phyloP scores from a whole-genome alignment of 1,140 invertebrate genomes.

The Aethina tumida region DNA sequence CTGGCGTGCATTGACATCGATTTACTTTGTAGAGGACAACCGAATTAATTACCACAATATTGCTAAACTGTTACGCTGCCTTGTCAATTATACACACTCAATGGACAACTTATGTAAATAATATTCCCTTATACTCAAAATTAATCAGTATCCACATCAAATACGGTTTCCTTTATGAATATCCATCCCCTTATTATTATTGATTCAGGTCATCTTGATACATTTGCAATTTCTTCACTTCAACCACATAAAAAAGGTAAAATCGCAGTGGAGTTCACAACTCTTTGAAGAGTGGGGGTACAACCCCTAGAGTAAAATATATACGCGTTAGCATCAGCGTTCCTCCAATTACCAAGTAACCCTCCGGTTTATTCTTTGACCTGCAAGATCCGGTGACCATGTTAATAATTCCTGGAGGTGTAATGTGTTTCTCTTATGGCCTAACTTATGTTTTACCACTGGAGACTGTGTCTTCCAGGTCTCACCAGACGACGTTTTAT shows the following conservation, averaged over 20 bases:
- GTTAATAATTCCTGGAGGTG: slow-evolving; percentile 25
- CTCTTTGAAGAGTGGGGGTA: not conserved
- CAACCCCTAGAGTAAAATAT: slow-evolving; percentile 10
- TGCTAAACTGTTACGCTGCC: too few relatives aligned
- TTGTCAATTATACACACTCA: too few relatives aligned
- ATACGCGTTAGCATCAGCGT: slow-evolving; percentile 16
- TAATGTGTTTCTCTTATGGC: slow-evolving; percentile 25
- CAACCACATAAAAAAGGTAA: too few relatives aligned
- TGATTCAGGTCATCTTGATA: too few relatives aligned
- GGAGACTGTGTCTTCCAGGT: slow-evolving; percentile 11
- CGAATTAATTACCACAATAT: slow-evolving; percentile 21
- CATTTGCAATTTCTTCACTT: too few relatives aligned
- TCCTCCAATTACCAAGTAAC: slow-evolving; percentile 16
- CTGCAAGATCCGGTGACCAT: slow-evolving; percentile 24
- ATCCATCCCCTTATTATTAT: too few relatives aligned
- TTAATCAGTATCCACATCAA: too few relatives aligned
- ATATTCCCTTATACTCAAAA: too few relatives aligned
- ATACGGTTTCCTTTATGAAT: too few relatives aligned
- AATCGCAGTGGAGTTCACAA: not conserved
- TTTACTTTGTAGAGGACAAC: slow-evolving; percentile 22
- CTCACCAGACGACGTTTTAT: slow-evolving; percentile 11
- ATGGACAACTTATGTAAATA: too few relatives aligned
- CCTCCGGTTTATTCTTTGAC: slow-evolving; percentile 22
- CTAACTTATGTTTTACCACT: slow-evolving; percentile 9
- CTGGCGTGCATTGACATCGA: slow-evolving; percentile 17